Percentiles rank a stretch among this genome's conserved stretches.
Evolutionary conservation across 2,113 vertebrate genomes (phyloP).

Genomic region (Rhinolophus sinicus): DNA sequence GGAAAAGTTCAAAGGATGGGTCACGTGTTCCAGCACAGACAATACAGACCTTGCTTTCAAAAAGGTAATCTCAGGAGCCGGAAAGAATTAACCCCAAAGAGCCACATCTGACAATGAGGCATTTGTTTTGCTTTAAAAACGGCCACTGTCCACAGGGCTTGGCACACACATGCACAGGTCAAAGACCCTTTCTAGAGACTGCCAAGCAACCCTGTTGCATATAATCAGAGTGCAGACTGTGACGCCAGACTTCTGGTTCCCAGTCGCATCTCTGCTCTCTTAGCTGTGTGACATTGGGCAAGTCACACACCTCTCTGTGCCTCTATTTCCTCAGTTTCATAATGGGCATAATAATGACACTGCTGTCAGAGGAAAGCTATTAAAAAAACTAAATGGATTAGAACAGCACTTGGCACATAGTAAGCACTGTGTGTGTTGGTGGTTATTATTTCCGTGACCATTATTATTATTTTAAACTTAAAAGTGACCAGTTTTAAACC

Average conservation of each 20-base stretch:
- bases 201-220: not conserved
- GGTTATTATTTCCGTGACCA: not conserved
- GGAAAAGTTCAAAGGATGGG: constrained; percentile 97
- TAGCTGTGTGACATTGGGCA: not conserved
- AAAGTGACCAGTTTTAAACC: not conserved
- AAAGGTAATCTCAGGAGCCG: constrained; percentile 88
- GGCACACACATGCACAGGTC: not conserved
- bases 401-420: not conserved
- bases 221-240: too few relatives aligned
- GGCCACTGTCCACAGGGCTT: not conserved
- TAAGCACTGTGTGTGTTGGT: too few relatives aligned
- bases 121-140: not conserved
- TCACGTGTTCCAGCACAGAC: constrained; percentile 91
- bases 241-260: not conserved
- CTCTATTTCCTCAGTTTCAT: not conserved
- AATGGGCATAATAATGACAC: not conserved
- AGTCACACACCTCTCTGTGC: not conserved
- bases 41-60: constrained; percentile 95
- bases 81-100: not conserved
- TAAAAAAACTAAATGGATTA: not conserved
- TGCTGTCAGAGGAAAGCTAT: not conserved
- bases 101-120: not conserved
- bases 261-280: not conserved
- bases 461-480: not conserved
- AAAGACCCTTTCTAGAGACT: not conserved